Evolutionary conservation across 2,113 vertebrate species (phyloP), one percentile per base, ranked within the genome.

Genomic region (Procavia capensis): DNA sequence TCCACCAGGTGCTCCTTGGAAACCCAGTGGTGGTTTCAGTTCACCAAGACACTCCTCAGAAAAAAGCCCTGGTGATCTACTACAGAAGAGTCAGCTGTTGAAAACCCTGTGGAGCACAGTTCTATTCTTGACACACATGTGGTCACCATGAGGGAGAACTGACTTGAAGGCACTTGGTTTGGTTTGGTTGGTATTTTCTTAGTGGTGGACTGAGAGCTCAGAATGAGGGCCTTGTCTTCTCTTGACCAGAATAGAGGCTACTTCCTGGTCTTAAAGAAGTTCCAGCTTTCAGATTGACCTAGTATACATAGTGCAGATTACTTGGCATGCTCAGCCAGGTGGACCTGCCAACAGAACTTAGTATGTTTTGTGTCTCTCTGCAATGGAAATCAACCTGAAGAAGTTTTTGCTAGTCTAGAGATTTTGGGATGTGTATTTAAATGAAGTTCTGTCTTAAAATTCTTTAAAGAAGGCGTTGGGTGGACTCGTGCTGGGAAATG

Each of bases 381-480:
- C 79, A 91, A 43, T 81, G 39, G 68, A 92, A 82, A 90, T 87
- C 59, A 47, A 66, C 47, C 39, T 22, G 36, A 83, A 76, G 80
- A 89, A 20, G 43, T 93, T 84, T 95, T 81, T n/a, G 13, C 75
- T 88, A 86, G 41, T 80, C 72, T n/a, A 39, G 84, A 72, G 76
- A 61, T 93, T 63, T 83, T 27, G 24, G 70, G 82, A 93, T 64
- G 45, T 9, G n/a, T 91, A 39, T 91, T 90, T 76, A 92, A 90
- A 85, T 88, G 74, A 95, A 78, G 16, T 34, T 85, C 97, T 95
- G 36, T 72, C 54, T 93, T 92, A 76, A 50, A 68, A 70, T 84
- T 76, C 34, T 75, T 63, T 54, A 34, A 86, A 94, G 83, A n/a
- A 85, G 8, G 34, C 47, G 43, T 85, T 41, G 34, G 10, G 3